Evolutionary conservation across 2,888 invertebrate genomes (phyloP), one percentile per base, ranked within the genome.

Genomic region (Perithous albicinctus): DNA sequence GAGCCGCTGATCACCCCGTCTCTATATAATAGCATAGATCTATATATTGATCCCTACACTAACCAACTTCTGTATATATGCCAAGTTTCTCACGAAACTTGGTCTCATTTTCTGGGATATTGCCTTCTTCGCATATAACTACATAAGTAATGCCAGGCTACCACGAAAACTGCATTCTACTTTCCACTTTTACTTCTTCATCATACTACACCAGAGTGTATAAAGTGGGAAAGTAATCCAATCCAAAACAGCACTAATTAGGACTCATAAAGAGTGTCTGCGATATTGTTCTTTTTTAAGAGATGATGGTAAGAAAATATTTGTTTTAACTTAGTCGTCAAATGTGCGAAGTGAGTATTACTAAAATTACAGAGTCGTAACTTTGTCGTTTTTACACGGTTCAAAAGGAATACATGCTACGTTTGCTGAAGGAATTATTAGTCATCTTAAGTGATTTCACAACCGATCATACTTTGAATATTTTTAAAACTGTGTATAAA

Each of bases 1-100:
- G 64, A 48, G 56, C 35, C 56, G 32, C 32, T 56, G 64, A 72
- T 72, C 64, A 72, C 56, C 46, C 64, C 20, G 29, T 63, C 54
- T 77, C 18, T 23, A 20, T 54, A 51, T 77, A 69, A 70, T 41
- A 51, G 12, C 29, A 23, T 54, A 54, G 12, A n/a, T 6, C 12
- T n/a, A 26, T 15, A 32, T 48, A 67, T 67, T 46, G 15, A 15
- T 4, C 10, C 10, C 6, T 18, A 32, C 18, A 32, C 59, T 32
- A 32, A 32, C 59, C 8, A 59, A 32, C 32, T 59, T 12, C 41
- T 15, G 41, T 20, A 29, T 48, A 64, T 10, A 46, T 32, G 12
- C 43, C 18, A 63, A 77, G 48, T 69, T 69, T 51, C 18, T 18
- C 41, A 8, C 38, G 18, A 48, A 70, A 77, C 61, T 51, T 18